Evolutionary conservation across 2,113 vertebrate genomes (phyloP).

Genomic region (Balaenoptera acutorostrata): DNA sequence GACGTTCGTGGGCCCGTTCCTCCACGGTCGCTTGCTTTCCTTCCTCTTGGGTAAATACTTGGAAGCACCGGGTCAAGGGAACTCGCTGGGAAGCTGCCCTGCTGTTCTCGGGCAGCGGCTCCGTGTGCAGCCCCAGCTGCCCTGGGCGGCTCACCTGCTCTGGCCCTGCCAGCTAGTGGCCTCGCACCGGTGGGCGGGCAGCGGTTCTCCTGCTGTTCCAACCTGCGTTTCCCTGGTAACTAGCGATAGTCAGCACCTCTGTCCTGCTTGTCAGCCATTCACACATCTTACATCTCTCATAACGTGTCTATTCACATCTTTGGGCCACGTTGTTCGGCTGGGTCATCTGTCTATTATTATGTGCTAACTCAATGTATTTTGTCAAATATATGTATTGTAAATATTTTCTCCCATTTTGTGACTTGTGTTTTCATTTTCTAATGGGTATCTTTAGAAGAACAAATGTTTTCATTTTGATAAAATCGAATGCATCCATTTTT

Average conservation of each 20-base stretch:
- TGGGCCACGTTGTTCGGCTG: neutral
- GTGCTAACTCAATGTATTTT: neutral
- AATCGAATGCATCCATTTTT: neutral
- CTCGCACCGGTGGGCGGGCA: too few relatives aligned
- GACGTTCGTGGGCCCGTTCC: neutral
- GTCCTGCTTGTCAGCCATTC: neutral
- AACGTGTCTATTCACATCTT: neutral
- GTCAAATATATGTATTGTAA: neutral
- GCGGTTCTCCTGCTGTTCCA: neutral
- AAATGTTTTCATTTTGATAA: neutral
- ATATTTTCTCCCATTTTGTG: neutral
- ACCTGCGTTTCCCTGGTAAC: neutral
- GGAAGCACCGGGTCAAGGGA: neutral
- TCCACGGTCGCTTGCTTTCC: neutral
- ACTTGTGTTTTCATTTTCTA: neutral
- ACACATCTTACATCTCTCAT: neutral
- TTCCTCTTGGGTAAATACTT: neutral
- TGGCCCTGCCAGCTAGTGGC: neutral
- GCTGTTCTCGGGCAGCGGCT: too few relatives aligned
- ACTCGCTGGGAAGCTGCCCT: neutral
- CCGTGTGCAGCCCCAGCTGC: neutral
- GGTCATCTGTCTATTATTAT: neutral
- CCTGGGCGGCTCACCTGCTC: neutral
- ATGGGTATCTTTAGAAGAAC: neutral
- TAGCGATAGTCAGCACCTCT: neutral